phyloP scores from a whole-genome alignment of 2,797 vertebrate genomes.

The Pseudocheirus occidentalis region DNA sequence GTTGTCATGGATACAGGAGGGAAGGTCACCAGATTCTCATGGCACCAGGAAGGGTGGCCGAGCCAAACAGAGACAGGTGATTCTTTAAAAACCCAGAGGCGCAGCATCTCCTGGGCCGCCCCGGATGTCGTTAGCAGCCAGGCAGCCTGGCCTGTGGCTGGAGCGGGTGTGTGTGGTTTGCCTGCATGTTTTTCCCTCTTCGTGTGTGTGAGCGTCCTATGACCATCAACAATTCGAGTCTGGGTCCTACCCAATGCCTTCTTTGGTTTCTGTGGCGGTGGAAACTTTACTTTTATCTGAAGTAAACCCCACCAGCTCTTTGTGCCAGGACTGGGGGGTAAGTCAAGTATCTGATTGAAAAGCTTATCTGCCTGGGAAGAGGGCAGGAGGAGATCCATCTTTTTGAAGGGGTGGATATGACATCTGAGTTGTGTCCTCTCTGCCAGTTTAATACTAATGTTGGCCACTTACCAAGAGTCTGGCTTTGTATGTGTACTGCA shows the following conservation, averaged over 20 bases:
- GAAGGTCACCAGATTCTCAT: constrained; percentile 73
- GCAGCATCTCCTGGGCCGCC: background rate
- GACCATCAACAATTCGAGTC: background rate
- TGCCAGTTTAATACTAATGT: constrained; percentile 1
- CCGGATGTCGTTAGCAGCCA: background rate
- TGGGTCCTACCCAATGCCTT: background rate
- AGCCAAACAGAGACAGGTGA: constrained; percentile 46
- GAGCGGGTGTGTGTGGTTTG: background rate
- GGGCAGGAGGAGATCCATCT: background rate
- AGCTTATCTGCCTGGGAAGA: background rate
- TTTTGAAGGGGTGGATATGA: constrained; percentile 9
- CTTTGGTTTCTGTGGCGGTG: background rate
- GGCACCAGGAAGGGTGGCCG: constrained; percentile 18
- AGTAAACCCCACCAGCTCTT: background rate
- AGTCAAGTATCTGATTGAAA: background rate
- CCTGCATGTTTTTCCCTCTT: background rate
- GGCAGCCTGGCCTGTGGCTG: background rate
- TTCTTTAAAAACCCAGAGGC: background rate
- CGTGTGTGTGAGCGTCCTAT: background rate
- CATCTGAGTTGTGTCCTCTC: background rate
- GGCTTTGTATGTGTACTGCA: background rate
- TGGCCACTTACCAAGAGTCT: constrained; percentile 26
- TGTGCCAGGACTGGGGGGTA: background rate
- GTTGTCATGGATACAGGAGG: constrained; percentile 80
- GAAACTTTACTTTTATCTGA: background rate